Base-by-base conservation (phyloP, 2,797 vertebrate genomes). In the Mareca strepera region DNA sequence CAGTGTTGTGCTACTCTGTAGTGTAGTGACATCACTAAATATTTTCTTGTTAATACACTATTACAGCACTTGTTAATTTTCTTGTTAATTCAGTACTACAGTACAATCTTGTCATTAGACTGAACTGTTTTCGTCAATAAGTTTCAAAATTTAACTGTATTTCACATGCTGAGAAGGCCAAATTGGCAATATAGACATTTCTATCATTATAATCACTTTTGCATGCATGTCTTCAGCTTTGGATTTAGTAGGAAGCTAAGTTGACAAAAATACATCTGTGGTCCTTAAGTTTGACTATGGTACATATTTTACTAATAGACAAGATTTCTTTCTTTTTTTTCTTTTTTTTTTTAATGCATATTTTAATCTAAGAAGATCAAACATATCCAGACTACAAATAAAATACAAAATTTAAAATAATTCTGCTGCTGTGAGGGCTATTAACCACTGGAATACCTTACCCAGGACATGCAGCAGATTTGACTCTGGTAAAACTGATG, bases 41-140 rank as follows among this genome's bases (percentile, higher is more conserved):
- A 83, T 31, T 81, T 86, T 86, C 75, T 74, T 91, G 60, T 90
- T 93, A 91, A 87, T 93, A 91, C 73, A 86, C 35, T 48, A 78
- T 17, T 88, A 58, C 56, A 90, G 66, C 28, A 83, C 37, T 48
- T 48, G 46, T 48, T 48, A 48, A 77, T 33, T 73, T 92, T 84
- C 79, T 74, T 91, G 60, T 90, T 93, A 91, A 87, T 91, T 94
- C 73, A 86, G 39, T 48, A 78, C 21, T 88, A 58, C 64, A 90
- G 62, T 31, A 83, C 37, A 88, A 90, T 83, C 88, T 86, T 88
- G 22, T 76, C 66, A n/a, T 94, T 92, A 88, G 35, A 53, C 4
- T 48, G 52, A 72, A 81, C 26, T 93, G 48, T 8, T 83, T 91
- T 90, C 80, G 85, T 88, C 67, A 91, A 85, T 50, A 94, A 88